These are phyloP conservation scores for Drosophila bifasciata DNA, from an alignment of 1,140 invertebrate species.

Conservation along the genomic window DNA sequence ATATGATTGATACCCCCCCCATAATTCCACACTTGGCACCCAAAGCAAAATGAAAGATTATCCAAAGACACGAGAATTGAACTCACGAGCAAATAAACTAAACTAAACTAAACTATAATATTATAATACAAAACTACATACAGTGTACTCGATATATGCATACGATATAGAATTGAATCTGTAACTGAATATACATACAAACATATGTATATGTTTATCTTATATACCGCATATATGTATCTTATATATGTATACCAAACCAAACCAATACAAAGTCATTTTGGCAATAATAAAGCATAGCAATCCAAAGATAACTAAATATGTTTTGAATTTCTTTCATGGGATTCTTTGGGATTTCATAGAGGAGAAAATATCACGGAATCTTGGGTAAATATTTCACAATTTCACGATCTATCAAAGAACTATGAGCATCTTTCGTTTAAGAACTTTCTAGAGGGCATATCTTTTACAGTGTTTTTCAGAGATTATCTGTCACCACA, in stretches of 20 bases:
- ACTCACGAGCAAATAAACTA: conserved; percentile 36
- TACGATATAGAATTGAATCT: conserved; percentile 71
- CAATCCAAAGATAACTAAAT: conserved; percentile 50
- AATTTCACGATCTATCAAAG: too few relatives aligned
- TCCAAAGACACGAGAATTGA: conserved; percentile 54
- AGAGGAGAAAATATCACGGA: too few relatives aligned
- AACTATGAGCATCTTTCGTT: too few relatives aligned
- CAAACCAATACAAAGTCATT: conserved; percentile 58
- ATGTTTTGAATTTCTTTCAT: too few relatives aligned
- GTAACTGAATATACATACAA: conserved; percentile 52
- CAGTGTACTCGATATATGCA: conserved; percentile 23
- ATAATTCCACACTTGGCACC: conserved; percentile 15
- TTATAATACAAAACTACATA: too few relatives aligned
- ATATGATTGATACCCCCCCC: conserved; percentile 34
- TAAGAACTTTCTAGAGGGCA: too few relatives aligned
- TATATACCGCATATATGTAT: conserved; percentile 49
- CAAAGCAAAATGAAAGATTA: conserved; percentile 5
- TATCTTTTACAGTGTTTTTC: too few relatives aligned
- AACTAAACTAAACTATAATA: too few relatives aligned
- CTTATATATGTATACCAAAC: conserved; percentile 52
- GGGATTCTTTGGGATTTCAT: too few relatives aligned
- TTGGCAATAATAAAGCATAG: conserved; percentile 79
- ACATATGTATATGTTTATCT: conserved; percentile 16
- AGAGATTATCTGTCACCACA: too few relatives aligned
- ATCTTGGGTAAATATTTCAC: too few relatives aligned